phyloP scores from a whole-genome alignment of 2,888 invertebrate genomes.

The Drosophila subsilvestris region DNA sequence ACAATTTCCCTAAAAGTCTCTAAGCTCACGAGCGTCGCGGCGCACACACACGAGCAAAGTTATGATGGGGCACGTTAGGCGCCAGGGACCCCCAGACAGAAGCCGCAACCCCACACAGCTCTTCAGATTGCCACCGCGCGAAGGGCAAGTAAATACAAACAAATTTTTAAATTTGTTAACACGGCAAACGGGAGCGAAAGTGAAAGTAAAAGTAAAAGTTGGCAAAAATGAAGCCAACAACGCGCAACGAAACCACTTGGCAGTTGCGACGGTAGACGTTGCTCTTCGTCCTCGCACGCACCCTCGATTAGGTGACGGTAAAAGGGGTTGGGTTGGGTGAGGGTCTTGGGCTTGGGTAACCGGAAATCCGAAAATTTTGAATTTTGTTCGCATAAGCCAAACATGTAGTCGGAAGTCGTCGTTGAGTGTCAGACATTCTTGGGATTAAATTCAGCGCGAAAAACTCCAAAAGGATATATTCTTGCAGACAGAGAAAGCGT shows the following conservation, averaged over 20 bases:
- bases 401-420: constrained; percentile 19
- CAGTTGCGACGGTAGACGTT: constrained; percentile 43
- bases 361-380: constrained; percentile 74
- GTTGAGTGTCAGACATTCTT: neutral
- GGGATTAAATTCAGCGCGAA: too few species aligned
- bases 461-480: neutral
- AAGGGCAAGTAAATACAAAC: constrained; percentile 69
- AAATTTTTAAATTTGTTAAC: constrained; percentile 80
- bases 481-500: neutral
- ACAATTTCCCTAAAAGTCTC: constrained; percentile 76
- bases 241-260: constrained; percentile 59
- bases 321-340: neutral
- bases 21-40: constrained; percentile 7
- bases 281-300: constrained; percentile 45
- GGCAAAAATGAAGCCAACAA: constrained; percentile 53
- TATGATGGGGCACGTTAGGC: constrained; percentile 60
- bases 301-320: constrained; percentile 41
- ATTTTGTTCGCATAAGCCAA: constrained; percentile 62
- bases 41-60: constrained; percentile 51
- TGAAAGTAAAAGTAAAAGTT: constrained; percentile 46
- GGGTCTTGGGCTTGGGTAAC: constrained; percentile 45
- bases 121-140: constrained; percentile 1
- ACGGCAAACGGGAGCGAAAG: constrained; percentile 51
- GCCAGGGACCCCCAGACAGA: constrained; percentile 37
- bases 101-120: constrained; percentile 10